Evolutionary conservation across 1,140 invertebrate genomes (phyloP), one percentile per base, ranked within the genome.

Genomic region (Drosophila serrata): DNA sequence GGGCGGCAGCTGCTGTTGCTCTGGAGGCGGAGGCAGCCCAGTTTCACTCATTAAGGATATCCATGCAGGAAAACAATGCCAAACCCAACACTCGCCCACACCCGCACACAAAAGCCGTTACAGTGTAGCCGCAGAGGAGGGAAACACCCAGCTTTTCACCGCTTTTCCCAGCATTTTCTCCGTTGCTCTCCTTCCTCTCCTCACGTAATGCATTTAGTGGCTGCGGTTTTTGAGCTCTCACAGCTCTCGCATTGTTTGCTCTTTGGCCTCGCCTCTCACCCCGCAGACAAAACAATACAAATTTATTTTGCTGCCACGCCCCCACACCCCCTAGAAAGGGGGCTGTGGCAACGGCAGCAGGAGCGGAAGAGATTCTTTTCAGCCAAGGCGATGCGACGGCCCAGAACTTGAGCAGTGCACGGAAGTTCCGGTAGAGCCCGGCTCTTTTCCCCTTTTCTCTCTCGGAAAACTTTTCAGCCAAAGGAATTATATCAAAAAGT

Each of bases 41-140:
- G 85, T 90, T 88, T 75, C 78, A 90, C 86, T 90, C 86, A 90
- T 90, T 90, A 90, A 90, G 85, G 85, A 90, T 90, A 90, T 90
- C 85, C 85, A 86, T 90, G 86, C 81, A 88, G 85, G 85, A 88
- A 88, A 90, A 90, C 85, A 88, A 88, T 90, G 85, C 85, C 81
- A 88, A 90, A 81, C 69, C 80, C 78, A 73, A 69, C 77, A 65
- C 78, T 78, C 31, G 64, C 56, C 43, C 75, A 33, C 73, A 74
- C 51, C 55, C 63, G 22, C 74, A 75, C 29, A 88, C 85, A 90
- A 84, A 80, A 90, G 78, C 81, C 86, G 85, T 78, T 88, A 88
- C 85, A 88, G 69, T 85, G 82, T 90, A 72, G 82, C 85, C 85
- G 63, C 77, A 90, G 51, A 62, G 65, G 62, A 59, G 43, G 79